phyloP scores from a whole-genome alignment of 2,797 vertebrate genomes.

The Chloroceryle inda region DNA sequence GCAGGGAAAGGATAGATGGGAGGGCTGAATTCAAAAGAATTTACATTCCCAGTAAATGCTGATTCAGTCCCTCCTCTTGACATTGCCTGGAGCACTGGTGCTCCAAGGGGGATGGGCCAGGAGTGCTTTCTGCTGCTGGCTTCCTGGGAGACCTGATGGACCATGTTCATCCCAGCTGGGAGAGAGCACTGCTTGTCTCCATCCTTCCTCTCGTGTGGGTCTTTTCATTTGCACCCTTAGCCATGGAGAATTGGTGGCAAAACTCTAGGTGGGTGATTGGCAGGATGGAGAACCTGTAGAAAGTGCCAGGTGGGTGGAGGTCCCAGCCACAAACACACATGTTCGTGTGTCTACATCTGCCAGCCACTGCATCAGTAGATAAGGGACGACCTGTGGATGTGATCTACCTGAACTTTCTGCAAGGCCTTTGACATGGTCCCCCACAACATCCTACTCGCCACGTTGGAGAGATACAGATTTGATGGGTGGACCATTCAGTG shows the following conservation, averaged over 20 bases:
- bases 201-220: neutral
- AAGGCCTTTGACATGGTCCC: no score
- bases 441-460: no score
- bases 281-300: neutral
- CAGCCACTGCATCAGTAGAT: no score
- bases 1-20: neutral
- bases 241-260: neutral
- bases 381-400: no score
- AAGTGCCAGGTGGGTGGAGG: neutral
- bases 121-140: neutral
- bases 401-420: no score
- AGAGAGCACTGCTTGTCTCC: neutral
- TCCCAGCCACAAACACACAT: rapidly evolving
- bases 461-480: no score
- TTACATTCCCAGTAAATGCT: neutral
- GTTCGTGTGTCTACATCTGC: no score
- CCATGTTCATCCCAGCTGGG: neutral
- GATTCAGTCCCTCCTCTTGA: neutral
- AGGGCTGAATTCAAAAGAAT: neutral
- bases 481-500: no score
- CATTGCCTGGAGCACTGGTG: neutral
- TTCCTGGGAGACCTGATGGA: neutral
- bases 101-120: neutral
- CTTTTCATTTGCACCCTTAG: neutral
- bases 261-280: neutral